Evolutionary conservation across 2,113 vertebrate species (phyloP).

Genomic region (Varanus salvator): DNA sequence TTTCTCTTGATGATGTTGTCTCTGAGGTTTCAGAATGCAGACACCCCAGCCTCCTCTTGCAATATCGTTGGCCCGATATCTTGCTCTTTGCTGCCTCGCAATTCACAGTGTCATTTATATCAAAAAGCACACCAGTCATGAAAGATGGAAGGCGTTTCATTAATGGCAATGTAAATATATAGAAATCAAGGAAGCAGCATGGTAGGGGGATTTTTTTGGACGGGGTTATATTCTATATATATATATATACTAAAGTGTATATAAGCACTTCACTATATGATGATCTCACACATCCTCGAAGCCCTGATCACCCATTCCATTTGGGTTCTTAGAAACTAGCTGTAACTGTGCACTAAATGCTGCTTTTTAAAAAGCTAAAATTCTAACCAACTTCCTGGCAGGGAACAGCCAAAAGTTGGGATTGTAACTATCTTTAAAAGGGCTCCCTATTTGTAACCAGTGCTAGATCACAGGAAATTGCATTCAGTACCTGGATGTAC

Average conservation of each 20-base stretch:
- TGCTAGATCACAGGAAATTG: not conserved
- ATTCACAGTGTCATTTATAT: not conserved
- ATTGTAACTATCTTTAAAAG: not conserved
- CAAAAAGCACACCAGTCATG: not conserved
- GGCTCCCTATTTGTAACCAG: not conserved
- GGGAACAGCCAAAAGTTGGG: not conserved
- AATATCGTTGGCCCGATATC: not conserved
- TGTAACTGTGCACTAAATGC: not conserved
- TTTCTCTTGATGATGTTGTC: slow-evolving; percentile 10
- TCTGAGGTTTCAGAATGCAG: not conserved
- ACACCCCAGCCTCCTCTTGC: not conserved
- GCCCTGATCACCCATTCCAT: not conserved
- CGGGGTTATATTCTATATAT: too few relatives aligned
- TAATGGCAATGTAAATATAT: not conserved
- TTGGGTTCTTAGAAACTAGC: not conserved
- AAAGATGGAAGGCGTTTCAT: not conserved
- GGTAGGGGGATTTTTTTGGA: too few relatives aligned
- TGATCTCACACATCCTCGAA: not conserved
- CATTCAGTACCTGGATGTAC: not conserved
- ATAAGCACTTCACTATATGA: not conserved
- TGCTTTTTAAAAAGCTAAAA: not conserved
- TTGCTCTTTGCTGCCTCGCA: not conserved
- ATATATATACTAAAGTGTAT: too few relatives aligned
- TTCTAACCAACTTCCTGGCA: not conserved
- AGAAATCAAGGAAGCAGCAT: not conserved